Evolutionary conservation across 2,797 vertebrate genomes (phyloP).

Genomic region (Bradypodion ventrale): DNA sequence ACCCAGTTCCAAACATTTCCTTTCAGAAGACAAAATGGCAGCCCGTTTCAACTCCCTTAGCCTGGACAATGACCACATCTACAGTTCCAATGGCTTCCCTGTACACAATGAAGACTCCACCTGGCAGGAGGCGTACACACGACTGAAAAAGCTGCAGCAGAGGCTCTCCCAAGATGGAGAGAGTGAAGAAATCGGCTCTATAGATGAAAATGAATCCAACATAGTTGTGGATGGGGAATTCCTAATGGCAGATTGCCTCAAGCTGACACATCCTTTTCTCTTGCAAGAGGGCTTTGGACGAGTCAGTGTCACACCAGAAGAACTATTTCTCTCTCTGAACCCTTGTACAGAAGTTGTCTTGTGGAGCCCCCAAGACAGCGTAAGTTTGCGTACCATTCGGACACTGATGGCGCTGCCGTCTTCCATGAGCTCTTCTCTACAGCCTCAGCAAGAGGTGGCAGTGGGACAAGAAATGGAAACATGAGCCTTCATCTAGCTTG

Average conservation of each 20-base stretch:
- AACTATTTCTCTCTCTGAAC: slow-evolving; percentile 28
- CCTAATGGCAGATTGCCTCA: slow-evolving; percentile 21
- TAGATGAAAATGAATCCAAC: background rate
- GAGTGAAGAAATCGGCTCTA: background rate
- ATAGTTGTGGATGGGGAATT: slow-evolving; percentile 31
- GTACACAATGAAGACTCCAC: slow-evolving; percentile 6
- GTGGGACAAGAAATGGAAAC: slow-evolving; percentile 1
- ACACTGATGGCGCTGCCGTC: slow-evolving; percentile 51
- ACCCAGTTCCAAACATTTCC: slow-evolving; percentile 63
- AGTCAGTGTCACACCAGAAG: background rate
- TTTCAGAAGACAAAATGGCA: slow-evolving; percentile 71
- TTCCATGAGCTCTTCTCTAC: background rate
- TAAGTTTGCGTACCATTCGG: slow-evolving; percentile 47
- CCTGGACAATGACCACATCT: slow-evolving; percentile 69
- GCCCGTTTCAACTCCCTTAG: slow-evolving; percentile 68
- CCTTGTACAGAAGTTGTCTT: slow-evolving; percentile 31
- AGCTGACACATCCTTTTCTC: background rate
- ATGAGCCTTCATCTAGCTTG: background rate
- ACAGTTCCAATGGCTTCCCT: slow-evolving; percentile 55
- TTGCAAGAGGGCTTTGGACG: background rate
- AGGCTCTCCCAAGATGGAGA: slow-evolving; percentile 37
- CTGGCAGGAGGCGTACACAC: slow-evolving; percentile 32
- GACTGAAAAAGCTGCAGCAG: slow-evolving; percentile 18
- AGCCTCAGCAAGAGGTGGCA: background rate
- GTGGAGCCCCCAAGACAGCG: slow-evolving; percentile 22